A percentile compares a stretch with the other conserved stretches of the same genome.
phyloP scores from a whole-genome alignment of 2,797 vertebrate species.

The Psittacula derbiana region DNA sequence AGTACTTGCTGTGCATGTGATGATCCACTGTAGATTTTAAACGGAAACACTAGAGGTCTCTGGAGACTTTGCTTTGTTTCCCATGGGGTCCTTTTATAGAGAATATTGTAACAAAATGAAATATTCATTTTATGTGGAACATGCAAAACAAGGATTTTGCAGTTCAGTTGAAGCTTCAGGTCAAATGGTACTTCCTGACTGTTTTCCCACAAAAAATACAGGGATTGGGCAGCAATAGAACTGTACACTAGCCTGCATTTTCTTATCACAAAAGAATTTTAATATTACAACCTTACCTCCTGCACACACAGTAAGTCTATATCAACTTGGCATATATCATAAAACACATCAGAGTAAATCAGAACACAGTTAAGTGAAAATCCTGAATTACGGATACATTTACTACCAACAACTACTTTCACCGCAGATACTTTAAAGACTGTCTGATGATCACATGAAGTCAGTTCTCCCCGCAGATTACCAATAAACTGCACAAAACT shows the following conservation, averaged over 20 bases:
- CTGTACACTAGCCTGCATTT: not conserved
- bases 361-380: not conserved
- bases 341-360: not conserved
- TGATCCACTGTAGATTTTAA: not conserved
- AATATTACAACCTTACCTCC: not conserved
- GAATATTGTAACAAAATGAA: not conserved
- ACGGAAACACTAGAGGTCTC: constrained; percentile 61
- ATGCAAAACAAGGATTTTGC: not conserved
- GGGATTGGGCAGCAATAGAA: not conserved
- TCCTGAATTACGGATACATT: not conserved
- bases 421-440: not conserved
- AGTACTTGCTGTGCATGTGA: not conserved
- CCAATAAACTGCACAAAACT: not conserved
- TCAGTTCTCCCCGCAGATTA: not conserved
- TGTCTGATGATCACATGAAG: not conserved
- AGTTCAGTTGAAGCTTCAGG: not conserved
- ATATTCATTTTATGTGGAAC: not conserved
- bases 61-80: constrained; percentile 30
- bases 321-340: not conserved
- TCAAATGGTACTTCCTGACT: not conserved
- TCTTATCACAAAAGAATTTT: not conserved
- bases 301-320: not conserved
- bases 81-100: not conserved
- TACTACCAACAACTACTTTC: not conserved
- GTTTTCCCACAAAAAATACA: not conserved